These are phyloP conservation scores for Carassius carassius DNA, from an alignment of 2,113 vertebrate genomes.

Conservation along the genomic window DNA sequence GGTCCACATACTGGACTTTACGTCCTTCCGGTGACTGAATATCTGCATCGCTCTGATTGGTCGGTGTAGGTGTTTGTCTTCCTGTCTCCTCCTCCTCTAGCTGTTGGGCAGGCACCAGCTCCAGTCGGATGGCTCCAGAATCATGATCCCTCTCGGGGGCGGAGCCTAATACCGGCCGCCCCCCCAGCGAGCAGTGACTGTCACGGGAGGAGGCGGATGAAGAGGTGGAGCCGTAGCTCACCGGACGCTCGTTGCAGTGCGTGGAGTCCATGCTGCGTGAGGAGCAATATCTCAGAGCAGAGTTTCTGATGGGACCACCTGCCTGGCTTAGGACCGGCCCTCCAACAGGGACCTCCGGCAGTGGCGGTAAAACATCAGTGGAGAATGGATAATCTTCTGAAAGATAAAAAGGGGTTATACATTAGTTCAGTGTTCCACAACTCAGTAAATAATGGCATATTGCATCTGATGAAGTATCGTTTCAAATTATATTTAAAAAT, in stretches of 20 bases:
- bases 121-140: conserved; percentile 88
- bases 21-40: conserved; percentile 76
- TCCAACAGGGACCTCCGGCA: conserved; percentile 76
- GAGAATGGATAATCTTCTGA: conserved; percentile 83
- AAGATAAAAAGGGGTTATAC: conserved; percentile 22
- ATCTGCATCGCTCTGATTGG: conserved; percentile 64
- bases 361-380: conserved; percentile 78
- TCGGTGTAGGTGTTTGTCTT: conserved; percentile 59
- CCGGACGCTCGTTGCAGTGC: conserved; percentile 86
- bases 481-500: not conserved
- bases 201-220: conserved; percentile 95
- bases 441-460: too few relatives aligned
- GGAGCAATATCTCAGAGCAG: conserved; percentile 72
- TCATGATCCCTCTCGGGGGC: conserved; percentile 86
- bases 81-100: conserved; percentile 78
- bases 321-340: conserved; percentile 72
- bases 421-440: not conserved
- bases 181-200: conserved; percentile 93
- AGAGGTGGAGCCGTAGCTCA: conserved; percentile 97
- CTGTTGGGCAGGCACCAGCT: conserved; percentile 84
- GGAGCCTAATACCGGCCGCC: conserved; percentile 85
- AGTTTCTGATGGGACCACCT: conserved; percentile 63
- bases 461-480: not conserved
- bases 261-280: conserved; percentile 86
- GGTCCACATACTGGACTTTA: conserved; percentile 90